A percentile compares a stretch with the other conserved stretches of the same genome.
Conservation (phyloP, 53 echinoderm and acorn worm genomes). For the Stichopus horrens region DNA sequence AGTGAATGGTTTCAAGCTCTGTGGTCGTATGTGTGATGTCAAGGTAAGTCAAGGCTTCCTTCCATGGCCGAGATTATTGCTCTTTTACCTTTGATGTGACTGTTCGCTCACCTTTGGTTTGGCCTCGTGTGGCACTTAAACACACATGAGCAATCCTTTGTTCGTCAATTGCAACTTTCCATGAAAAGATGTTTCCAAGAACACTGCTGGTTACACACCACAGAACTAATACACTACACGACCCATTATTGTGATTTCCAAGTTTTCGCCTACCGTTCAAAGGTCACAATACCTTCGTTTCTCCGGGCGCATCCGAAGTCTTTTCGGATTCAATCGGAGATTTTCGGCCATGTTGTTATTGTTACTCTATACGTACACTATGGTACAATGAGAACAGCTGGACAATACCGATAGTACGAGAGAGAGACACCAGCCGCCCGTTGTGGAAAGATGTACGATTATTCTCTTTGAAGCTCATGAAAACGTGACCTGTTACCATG, state of each 20-base stretch:
- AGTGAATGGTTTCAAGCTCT: too few species aligned
- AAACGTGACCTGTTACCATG: slow-evolving; percentile 40
- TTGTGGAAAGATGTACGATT: slow-evolving; percentile 24
- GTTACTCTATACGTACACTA: slow-evolving; percentile 32
- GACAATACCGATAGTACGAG: slow-evolving; percentile 40
- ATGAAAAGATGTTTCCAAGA: slow-evolving; percentile 4
- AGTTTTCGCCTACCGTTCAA: slow-evolving; percentile 15
- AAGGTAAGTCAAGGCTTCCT: not conserved
- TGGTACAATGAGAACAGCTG: slow-evolving; percentile 44
- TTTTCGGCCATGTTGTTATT: slow-evolving; percentile 49
- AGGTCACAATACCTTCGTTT: slow-evolving; percentile 20
- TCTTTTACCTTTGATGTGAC: not conserved
- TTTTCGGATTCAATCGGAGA: slow-evolving; percentile 10
- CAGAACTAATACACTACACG: not conserved
- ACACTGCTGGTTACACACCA: not conserved
- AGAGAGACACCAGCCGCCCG: slow-evolving; percentile 33
- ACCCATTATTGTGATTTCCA: not conserved
- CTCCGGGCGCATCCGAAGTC: slow-evolving; percentile 5
- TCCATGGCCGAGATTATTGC: not conserved
- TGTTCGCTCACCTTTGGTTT: not conserved
- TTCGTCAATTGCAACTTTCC: not conserved
- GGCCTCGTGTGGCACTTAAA: not conserved
- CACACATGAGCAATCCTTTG: not conserved
- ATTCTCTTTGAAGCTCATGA: slow-evolving; percentile 32
- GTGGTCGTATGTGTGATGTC: too few species aligned